Evolutionary conservation across 2,113 vertebrate species (phyloP).

Genomic region (Ifrita kowaldi): DNA sequence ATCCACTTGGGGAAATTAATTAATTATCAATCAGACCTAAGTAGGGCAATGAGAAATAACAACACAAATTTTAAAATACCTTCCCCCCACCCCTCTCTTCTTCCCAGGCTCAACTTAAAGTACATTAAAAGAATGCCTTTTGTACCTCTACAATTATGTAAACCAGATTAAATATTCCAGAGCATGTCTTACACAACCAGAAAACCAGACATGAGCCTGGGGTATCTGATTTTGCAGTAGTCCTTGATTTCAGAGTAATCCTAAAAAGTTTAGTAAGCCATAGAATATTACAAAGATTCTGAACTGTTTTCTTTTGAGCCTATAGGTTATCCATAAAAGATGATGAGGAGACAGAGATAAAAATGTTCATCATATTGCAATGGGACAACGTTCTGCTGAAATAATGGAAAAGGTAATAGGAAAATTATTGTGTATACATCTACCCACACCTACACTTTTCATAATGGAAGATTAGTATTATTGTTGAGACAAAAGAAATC

Average conservation of each 20-base stretch:
- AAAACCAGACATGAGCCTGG: background rate
- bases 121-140: background rate
- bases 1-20: background rate
- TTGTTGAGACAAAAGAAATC: background rate
- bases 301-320: background rate
- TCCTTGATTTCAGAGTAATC: background rate
- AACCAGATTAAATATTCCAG: background rate
- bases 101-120: background rate
- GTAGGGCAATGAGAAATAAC: background rate
- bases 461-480: background rate
- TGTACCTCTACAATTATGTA: background rate
- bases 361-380: background rate
- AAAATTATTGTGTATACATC: background rate
- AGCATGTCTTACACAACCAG: background rate
- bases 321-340: rapidly evolving
- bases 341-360: background rate
- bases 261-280: background rate
- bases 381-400: background rate
- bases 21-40: background rate
- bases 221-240: background rate
- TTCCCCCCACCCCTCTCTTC: background rate
- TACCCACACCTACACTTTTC: background rate
- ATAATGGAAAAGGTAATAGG: background rate
- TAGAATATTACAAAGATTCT: background rate
- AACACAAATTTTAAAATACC: background rate